A percentile compares a stretch with the other conserved stretches of the same genome.
Conservation (phyloP, 1,140 invertebrate genomes). For the Hydropsyche tenuis region DNA sequence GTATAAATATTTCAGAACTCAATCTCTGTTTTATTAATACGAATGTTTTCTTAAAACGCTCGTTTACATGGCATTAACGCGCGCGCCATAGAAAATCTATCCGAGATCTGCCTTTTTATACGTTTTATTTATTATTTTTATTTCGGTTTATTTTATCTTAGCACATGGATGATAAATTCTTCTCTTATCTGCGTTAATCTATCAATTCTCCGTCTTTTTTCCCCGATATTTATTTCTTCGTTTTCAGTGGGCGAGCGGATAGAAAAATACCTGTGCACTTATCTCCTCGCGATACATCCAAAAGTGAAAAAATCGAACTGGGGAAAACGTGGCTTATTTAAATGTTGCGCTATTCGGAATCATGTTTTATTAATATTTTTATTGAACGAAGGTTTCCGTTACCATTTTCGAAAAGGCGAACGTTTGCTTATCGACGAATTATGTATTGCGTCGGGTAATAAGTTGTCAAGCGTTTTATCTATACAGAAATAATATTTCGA, state of each 20-base stretch:
- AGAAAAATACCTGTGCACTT: conserved; percentile 37
- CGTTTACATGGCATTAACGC: conserved; percentile 36
- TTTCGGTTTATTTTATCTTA: conserved; percentile 26
- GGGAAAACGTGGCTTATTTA: conserved; percentile 3
- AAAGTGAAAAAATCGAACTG: background rate
- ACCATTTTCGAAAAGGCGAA: background rate
- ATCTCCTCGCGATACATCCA: conserved; percentile 33
- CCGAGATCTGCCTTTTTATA: background rate
- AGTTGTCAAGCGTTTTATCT: no score
- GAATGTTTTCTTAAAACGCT: conserved; percentile 19
- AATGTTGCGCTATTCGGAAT: background rate
- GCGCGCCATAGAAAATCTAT: no score
- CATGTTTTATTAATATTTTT: conserved; percentile 15
- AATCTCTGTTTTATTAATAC: no score
- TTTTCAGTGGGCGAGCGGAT: conserved; percentile 13
- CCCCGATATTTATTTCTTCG: conserved; percentile 2
- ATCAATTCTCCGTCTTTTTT: conserved; percentile 42
- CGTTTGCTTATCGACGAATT: no score
- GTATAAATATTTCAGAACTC: no score
- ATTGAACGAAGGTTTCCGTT: conserved; percentile 27
- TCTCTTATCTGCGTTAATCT: conserved; percentile 43
- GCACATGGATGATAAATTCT: conserved; percentile 45
- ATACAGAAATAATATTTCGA: no score
- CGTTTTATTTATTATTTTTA: conserved; percentile 11
- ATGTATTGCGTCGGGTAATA: no score